These are phyloP conservation scores for Labroides dimidiatus DNA, from an alignment of 2,797 vertebrate genomes.

Conservation along the genomic window DNA sequence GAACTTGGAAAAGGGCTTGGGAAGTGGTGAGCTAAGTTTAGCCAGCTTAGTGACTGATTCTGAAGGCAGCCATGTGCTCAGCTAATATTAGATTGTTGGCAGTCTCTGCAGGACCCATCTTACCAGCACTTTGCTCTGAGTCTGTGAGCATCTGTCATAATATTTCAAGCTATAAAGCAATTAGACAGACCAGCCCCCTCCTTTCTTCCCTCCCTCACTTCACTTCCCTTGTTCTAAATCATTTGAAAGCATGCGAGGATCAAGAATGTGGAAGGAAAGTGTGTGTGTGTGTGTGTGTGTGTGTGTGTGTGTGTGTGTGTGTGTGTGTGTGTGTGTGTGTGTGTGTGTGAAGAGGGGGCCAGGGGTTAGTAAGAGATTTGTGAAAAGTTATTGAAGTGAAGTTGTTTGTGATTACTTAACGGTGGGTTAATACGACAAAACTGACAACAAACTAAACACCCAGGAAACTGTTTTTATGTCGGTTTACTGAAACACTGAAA, in stretches of 20 bases:
- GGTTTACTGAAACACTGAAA: not conserved
- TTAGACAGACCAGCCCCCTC: constrained; percentile 16
- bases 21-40: constrained; percentile 77
- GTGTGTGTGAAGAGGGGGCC: too few species aligned
- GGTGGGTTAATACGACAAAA: constrained; percentile 3
- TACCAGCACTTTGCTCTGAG: constrained; percentile 59
- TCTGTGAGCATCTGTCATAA: constrained; percentile 56
- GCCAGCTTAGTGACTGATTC: constrained; percentile 75
- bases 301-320: too few species aligned
- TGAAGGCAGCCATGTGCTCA: constrained; percentile 79
- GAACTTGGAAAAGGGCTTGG: constrained; percentile 61
- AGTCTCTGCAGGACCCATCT: constrained; percentile 60
- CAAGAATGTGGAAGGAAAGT: constrained; percentile 60
- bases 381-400: constrained; percentile 46
- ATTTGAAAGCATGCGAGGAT: constrained; percentile 43
- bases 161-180: constrained; percentile 55
- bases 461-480: constrained; percentile 3
- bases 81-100: constrained; percentile 84
- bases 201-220: not conserved
- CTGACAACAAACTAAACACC: not conserved
- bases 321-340: too few species aligned
- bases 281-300: too few species aligned
- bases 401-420: constrained; percentile 26
- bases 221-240: constrained; percentile 28
- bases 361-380: constrained; percentile 45